Evolutionary conservation across 2,888 invertebrate genomes (phyloP).

Genomic region (Drosophila engyochracea): DNA sequence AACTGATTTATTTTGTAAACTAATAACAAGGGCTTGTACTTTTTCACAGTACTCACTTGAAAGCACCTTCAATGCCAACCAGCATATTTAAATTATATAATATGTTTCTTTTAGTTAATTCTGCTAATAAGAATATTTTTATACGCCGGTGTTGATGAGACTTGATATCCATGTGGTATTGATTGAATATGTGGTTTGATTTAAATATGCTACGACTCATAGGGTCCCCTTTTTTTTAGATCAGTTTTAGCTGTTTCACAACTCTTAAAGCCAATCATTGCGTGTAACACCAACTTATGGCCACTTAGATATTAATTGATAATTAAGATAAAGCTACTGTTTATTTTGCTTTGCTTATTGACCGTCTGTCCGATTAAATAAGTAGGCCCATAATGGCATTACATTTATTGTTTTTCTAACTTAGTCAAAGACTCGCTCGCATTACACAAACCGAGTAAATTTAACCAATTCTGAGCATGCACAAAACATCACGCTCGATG

Average conservation of each 20-base stretch:
- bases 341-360: not conserved
- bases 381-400: conserved; percentile 8
- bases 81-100: not conserved
- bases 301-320: not conserved
- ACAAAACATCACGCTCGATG: not conserved
- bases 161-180: not conserved
- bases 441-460: not conserved
- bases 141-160: not conserved
- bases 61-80: not conserved
- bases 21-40: conserved; percentile 45
- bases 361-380: not conserved
- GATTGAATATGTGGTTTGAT: not conserved
- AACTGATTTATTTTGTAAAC: conserved; percentile 68
- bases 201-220: not conserved
- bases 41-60: conserved; percentile 20
- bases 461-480: conserved; percentile 13
- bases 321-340: not conserved
- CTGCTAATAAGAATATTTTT: not conserved
- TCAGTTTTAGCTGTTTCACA: not conserved
- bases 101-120: not conserved
- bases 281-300: not conserved
- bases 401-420: conserved; percentile 1
- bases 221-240: not conserved
- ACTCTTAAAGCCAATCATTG: not conserved
- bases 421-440: not conserved